Evolutionary conservation across 2,888 invertebrate genomes (phyloP), one percentile per base, ranked within the genome.

Genomic region (Chrysolina americana): DNA sequence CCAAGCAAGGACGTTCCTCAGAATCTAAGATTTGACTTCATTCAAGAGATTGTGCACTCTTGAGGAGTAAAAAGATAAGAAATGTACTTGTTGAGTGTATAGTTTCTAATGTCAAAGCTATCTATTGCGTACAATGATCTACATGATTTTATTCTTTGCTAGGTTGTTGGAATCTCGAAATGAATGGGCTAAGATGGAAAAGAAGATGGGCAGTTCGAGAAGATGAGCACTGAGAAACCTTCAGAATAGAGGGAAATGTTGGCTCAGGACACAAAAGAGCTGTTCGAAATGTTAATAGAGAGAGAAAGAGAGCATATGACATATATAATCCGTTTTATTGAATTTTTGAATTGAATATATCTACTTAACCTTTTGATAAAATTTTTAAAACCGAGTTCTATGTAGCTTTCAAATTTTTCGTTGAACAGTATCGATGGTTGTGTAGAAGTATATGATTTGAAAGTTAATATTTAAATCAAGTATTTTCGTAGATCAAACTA

Each of bases 111-210:
- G 59, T 59, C 59, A 59, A 36, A 59, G 15, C 15, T 59, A 36
- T 59, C n/a, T 36, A 36, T n/a, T 36, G n/a, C 23, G 10, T 59
- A 59, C 23, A 59, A 59, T 59, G 59, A 59, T 68, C 68, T 56
- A 53, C 48, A 66, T 68, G 41, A 53, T 68, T 68, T 68, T 68
- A 68, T 68, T 68, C 53, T 68, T 50, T 68, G 53, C 53, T 68
- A 68, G 68, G 68, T 68, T 15, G 3, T 23, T 56, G 68, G 68
- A 68, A 68, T 53, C 50, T n/a, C 53, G 41, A 68, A 36, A 53
- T 68, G 9, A 19, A 41, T 36, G 41, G 68, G 17, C n/a, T 68
- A 21, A 13, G 21, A 23, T 47, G 48, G 41, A 44, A 47, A 21
- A 15, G 68, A 41, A 53, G 68, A 68, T 68, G 41, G 47, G 23